Base-by-base conservation (phyloP, 2,888 invertebrate species). In the Neoscelio sp. region DNA sequence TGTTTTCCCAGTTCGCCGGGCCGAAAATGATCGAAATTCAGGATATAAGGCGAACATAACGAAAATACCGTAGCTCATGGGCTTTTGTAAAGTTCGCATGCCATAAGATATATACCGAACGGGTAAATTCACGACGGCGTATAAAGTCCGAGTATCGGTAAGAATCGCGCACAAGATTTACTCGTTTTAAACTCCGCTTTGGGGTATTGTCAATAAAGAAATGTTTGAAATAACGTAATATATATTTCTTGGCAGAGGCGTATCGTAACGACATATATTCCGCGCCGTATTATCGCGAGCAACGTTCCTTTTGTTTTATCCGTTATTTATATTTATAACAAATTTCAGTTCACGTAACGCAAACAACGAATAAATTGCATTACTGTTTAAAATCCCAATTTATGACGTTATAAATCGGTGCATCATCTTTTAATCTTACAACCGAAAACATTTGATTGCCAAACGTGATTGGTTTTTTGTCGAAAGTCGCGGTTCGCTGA, bases 121-220 rank as follows among this genome's bases (percentile, higher is more conserved):
- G 46, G 56, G 56, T 67, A 56, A 56, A 68, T 68, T 38, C 56
- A 68, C 28, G 56, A 38, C 68, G 28, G 68, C 56, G 33, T 50
- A 64, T 56, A 68, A 67, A 68, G 68, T 68, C 38, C 44, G 20
- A 67, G 33, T 44, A 54, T 33, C 23, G 44, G 67, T 67, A 67
- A 65, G 38, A 48, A 46, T 54, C 44, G 67, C 33, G 54, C 33
- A 6, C 23, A 56, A 56, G 68, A 68, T 68, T 68, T 68, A 68
- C 38, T 68, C 48, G 44, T 56, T 68, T 56, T 48, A 48, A 68
- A 68, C 17, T 56, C 48, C 28, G 68, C 68, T 68, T 15, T 33
- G 38, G 18, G 68, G 44, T 48, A 56, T 48, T 68, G 68, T 68
- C 56, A 68, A 68, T 68, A 68, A 56, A 56, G 56, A 48, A 56